A percentile compares a stretch with the other conserved stretches of the same genome.
phyloP scores from a whole-genome alignment of 2,797 vertebrate genomes.

The Enteromius mattozi region DNA sequence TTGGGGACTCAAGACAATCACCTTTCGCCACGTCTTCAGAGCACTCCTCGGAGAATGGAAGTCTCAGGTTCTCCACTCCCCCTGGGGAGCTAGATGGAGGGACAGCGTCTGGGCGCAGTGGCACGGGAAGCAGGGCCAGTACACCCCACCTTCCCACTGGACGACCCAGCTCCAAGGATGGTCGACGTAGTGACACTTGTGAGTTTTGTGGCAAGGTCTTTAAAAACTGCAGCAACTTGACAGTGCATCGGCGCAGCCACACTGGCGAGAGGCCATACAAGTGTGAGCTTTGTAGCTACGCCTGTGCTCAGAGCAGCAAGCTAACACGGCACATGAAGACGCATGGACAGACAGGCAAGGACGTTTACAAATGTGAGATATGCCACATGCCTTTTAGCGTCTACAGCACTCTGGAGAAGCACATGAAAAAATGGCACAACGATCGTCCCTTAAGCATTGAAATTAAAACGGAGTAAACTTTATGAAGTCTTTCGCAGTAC shows the following conservation, averaged over 20 bases:
- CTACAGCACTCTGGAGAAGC: conserved; percentile 99
- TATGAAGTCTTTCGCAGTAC: conserved; percentile 24
- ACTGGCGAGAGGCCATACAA: conserved; percentile 98
- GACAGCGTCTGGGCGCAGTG: conserved; percentile 91
- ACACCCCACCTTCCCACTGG: conserved; percentile 90
- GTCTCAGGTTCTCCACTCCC: conserved; percentile 97
- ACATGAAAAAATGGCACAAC: conserved; percentile 99
- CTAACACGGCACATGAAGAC: conserved; percentile 99
- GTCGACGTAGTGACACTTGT: conserved; percentile 97
- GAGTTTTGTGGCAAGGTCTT: conserved; percentile 98
- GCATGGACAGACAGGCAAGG: conserved; percentile 99
- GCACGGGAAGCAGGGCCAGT: conserved; percentile 96
- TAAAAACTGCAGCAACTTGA: conserved; percentile 99
- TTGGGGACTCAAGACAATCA: conserved; percentile 98
- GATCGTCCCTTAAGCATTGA: conserved; percentile 97
- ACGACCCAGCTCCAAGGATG: conserved; percentile 95
- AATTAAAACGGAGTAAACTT: conserved; percentile 97
- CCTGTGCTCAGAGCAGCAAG: conserved; percentile 99
- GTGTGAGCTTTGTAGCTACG: conserved; percentile 98
- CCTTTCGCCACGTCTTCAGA: conserved; percentile 97
- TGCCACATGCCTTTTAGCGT: conserved; percentile 99
- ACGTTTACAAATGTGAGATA: conserved; percentile 99
- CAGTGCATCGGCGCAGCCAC: conserved; percentile 98
- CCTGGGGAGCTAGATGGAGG: conserved; percentile 93
- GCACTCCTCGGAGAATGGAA: conserved; percentile 97